Conservation (phyloP, 1,140 invertebrate genomes). For the Heliothis subflexa region DNA sequence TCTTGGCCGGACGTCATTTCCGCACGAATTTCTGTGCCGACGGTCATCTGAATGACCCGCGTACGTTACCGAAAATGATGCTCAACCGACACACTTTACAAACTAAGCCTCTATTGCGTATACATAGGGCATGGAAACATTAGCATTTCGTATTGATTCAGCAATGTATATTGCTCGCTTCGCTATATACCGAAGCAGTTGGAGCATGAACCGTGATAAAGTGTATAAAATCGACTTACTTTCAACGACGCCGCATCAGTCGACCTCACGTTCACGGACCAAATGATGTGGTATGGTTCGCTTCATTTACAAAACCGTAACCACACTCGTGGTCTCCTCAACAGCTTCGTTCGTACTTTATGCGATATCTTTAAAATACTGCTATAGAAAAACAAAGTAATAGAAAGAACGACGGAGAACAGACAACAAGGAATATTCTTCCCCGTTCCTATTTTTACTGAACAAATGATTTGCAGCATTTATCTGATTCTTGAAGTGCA, state of each 20-base stretch:
- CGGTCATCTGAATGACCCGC: slow-evolving; percentile 46
- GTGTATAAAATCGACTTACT: slow-evolving; percentile 56
- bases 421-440: too few relatives aligned
- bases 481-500: too few relatives aligned
- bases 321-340: slow-evolving; percentile 34
- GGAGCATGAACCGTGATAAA: slow-evolving; percentile 46
- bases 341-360: neutral
- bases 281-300: slow-evolving; percentile 57
- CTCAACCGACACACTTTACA: slow-evolving; percentile 44
- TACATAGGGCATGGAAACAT: neutral
- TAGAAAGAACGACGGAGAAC: too few relatives aligned
- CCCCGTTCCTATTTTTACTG: too few relatives aligned
- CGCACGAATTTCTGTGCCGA: slow-evolving; percentile 48
- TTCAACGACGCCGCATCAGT: slow-evolving; percentile 58
- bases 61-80: slow-evolving; percentile 23
- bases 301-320: slow-evolving; percentile 58
- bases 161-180: slow-evolving; percentile 21
- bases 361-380: slow-evolving; percentile 6
- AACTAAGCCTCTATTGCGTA: neutral
- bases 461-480: too few relatives aligned
- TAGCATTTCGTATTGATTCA: slow-evolving; percentile 21
- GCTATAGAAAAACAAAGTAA: neutral
- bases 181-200: slow-evolving; percentile 9
- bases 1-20: slow-evolving; percentile 56
- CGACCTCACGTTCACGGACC: slow-evolving; percentile 55